These are phyloP conservation scores for Siniperca obscura DNA, from an alignment of 2,797 vertebrate species.

Conservation along the genomic window DNA sequence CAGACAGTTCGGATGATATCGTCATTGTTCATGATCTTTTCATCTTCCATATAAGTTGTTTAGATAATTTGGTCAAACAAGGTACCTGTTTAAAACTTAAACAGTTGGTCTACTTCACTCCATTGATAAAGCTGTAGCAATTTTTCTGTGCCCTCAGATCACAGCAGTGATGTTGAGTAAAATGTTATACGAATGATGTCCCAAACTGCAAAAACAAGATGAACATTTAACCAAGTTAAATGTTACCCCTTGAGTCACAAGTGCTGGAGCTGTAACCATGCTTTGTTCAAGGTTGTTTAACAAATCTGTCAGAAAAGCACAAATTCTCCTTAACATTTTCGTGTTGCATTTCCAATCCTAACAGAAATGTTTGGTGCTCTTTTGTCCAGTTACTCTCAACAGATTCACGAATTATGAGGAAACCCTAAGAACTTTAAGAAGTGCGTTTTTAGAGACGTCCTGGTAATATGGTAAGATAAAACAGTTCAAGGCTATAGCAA, in stretches of 20 bases:
- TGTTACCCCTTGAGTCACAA: no score
- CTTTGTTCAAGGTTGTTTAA: not conserved
- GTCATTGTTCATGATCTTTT: not conserved
- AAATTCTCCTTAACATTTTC: no score
- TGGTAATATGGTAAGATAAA: not conserved
- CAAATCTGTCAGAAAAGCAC: not conserved
- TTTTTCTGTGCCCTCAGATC: not conserved
- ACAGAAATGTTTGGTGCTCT: not conserved
- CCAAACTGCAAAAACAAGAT: no score
- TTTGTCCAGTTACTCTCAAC: not conserved
- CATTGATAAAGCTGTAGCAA: not conserved
- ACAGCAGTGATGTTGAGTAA: no score
- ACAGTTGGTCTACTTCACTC: not conserved
- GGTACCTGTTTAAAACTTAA: not conserved
- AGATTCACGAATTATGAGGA: not conserved
- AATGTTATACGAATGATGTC: no score
- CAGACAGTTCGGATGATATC: not conserved
- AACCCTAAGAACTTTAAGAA: not conserved
- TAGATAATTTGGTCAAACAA: no score
- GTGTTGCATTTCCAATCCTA: not conserved
- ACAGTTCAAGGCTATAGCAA: not conserved
- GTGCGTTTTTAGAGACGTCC: not conserved
- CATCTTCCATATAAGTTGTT: not conserved
- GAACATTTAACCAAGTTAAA: not conserved
- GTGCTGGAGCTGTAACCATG: no score